Base-by-base conservation (phyloP, 2,113 vertebrate species). In the Solenodon paradoxus region DNA sequence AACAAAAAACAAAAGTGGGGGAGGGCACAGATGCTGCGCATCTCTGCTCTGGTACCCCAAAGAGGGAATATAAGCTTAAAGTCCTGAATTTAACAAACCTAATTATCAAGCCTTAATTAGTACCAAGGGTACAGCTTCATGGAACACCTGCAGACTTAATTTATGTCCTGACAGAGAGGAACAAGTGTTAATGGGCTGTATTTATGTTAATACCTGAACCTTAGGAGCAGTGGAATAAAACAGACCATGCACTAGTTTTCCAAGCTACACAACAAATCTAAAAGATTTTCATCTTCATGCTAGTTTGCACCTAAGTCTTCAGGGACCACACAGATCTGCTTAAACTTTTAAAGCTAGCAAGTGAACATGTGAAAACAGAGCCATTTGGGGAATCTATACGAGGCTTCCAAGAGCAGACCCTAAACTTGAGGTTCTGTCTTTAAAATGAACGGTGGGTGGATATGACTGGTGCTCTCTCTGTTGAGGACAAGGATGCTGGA, bases 51-150 rank as follows among this genome's bases (percentile, higher is more conserved):
- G 98, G 98, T 97, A 98, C 97, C 97, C 99, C 99, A 96, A 98
- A 98, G 99, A 98, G 99, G 99, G 98, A 99, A 98, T 98, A 98
- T 97, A 98, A 99, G 99, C 99, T 99, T 99, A 99, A 99, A 99
- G 99, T 99, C 99, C 99, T 99, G 99, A 99, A 99, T 99, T 99
- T 99, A 99, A 99, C 99, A 99, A 99, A 99, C 99, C 99, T 99
- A 99, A 99, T 99, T 99, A 99, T 99, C 99, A 99, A 99, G 99
- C 98, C 99, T 99, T 99, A 99, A 99, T 99, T 99, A 99, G 99
- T 99, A 99, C 98, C 99, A 99, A 99, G 99, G 99, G 99, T 99
- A 99, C 99, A 99, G 99, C 99, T 99, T 99, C 97, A 98, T 98
- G 99, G 99, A 99, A 99, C 99, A 99, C 99, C 99, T 99, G 99